phyloP scores from a whole-genome alignment of 2,888 invertebrate genomes.

The Caenorhabditis becei region DNA sequence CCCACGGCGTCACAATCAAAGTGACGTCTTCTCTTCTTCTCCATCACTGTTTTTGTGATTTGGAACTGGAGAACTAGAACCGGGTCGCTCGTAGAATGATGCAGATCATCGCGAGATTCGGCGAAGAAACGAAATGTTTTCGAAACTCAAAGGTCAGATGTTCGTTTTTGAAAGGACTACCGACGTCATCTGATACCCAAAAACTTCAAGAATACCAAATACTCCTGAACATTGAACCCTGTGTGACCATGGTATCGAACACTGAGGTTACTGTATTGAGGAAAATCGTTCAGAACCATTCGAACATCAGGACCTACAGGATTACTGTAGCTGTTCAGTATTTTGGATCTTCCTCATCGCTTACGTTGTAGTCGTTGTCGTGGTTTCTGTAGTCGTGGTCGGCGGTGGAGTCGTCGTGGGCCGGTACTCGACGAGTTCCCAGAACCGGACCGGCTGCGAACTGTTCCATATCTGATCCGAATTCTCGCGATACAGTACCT shows the following conservation, averaged over 20 bases:
- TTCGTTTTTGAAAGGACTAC: too few species aligned
- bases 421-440: slow-evolving; percentile 68
- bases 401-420: slow-evolving; percentile 57
- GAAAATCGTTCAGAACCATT: too few species aligned
- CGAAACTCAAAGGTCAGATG: slow-evolving; percentile 1
- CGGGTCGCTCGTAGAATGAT: slow-evolving; percentile 7
- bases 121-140: neutral
- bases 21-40: neutral
- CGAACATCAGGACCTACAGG: too few species aligned
- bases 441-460: slow-evolving; percentile 64
- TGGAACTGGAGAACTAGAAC: neutral
- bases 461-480: slow-evolving; percentile 43
- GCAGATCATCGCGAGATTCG: slow-evolving; percentile 10
- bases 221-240: too few species aligned
- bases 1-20: neutral
- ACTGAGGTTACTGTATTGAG: too few species aligned
- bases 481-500: slow-evolving; percentile 60
- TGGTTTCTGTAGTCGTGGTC: slow-evolving; percentile 53
- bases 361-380: slow-evolving; percentile 42
- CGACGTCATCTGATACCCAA: too few species aligned
- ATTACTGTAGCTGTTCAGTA: too few species aligned
- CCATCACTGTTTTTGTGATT: slow-evolving; percentile 10
- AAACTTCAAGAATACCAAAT: too few species aligned
- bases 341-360: neutral
- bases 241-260: too few species aligned